Evolutionary conservation across 2,113 vertebrate species (phyloP).

Genomic region (Diglossa brunneiventris): DNA sequence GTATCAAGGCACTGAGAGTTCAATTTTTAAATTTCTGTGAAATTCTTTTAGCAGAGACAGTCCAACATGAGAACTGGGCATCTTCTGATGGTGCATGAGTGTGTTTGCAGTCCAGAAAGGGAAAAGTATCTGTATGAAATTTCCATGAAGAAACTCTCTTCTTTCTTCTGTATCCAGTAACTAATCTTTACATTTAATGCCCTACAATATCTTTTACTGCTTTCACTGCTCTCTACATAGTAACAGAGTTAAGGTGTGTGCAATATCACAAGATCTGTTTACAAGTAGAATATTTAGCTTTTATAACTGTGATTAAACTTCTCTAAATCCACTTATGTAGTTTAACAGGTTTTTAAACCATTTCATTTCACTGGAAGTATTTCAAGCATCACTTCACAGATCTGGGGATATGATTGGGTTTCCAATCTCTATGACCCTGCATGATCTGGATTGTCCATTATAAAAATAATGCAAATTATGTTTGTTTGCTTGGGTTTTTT

Average conservation of each 20-base stretch:
- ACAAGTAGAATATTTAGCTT: slow-evolving; percentile 31
- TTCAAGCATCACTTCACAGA: slow-evolving; percentile 70
- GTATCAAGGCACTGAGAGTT: slow-evolving; percentile 69
- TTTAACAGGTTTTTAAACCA: slow-evolving; percentile 63
- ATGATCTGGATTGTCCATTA: slow-evolving; percentile 65
- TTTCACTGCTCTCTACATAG: slow-evolving; percentile 55
- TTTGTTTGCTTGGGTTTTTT: slow-evolving; percentile 32
- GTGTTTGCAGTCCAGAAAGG: slow-evolving; percentile 70
- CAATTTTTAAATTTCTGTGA: slow-evolving; percentile 68
- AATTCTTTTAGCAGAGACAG: slow-evolving; percentile 67
- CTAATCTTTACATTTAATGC: slow-evolving; percentile 59
- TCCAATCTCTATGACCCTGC: slow-evolving; percentile 84
- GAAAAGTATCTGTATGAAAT: slow-evolving; percentile 69
- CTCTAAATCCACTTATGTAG: slow-evolving; percentile 26
- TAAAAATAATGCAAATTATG: slow-evolving; percentile 63
- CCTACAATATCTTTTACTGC: slow-evolving; percentile 59
- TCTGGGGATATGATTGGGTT: slow-evolving; percentile 81
- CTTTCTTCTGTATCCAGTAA: slow-evolving; percentile 74
- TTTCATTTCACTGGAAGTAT: slow-evolving; percentile 25
- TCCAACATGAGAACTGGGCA: slow-evolving; percentile 72
- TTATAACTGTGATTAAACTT: slow-evolving; percentile 31
- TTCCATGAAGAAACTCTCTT: slow-evolving; percentile 69
- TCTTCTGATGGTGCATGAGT: slow-evolving; percentile 66
- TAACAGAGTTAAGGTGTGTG: slow-evolving; percentile 56
- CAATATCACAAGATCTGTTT: slow-evolving; percentile 80